Evolutionary conservation across 2,113 vertebrate species (phyloP).

Genomic region (Protobothrops mucrosquamatus): DNA sequence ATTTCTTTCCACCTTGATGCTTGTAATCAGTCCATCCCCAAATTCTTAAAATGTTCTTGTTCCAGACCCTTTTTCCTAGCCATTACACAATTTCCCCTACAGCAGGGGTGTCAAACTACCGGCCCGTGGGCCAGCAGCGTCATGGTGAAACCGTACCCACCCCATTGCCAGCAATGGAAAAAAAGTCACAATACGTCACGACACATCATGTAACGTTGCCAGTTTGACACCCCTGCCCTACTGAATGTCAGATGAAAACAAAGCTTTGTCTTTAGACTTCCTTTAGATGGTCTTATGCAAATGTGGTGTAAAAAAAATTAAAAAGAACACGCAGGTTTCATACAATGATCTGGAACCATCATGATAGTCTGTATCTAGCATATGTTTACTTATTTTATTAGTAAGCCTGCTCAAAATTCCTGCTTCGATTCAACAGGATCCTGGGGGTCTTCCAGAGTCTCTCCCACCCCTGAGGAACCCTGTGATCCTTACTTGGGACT

Average conservation of each 20-base stretch:
- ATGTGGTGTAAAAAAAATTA: not conserved
- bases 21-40: not conserved
- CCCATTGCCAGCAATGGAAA: too few species aligned
- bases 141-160: too few species aligned
- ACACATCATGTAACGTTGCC: too few species aligned
- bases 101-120: too few species aligned
- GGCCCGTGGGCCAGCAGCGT: too few species aligned
- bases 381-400: not conserved
- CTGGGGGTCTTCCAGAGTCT: too few species aligned
- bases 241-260: not conserved
- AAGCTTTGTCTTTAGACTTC: not conserved
- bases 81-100: not conserved
- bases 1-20: not conserved
- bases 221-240: not conserved
- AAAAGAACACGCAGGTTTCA: not conserved
- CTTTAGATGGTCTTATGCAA: not conserved
- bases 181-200: too few species aligned
- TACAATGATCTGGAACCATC: not conserved
- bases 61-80: not conserved
- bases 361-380: not conserved
- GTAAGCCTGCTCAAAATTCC: not conserved
- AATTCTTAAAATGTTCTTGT: not conserved
- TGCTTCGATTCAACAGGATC: too few species aligned
- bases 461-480: too few species aligned
- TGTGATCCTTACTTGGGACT: too few species aligned